Evolutionary conservation across 2,888 invertebrate genomes (phyloP), one percentile per base, ranked within the genome.

Genomic region (Xanthorhoe designata): DNA sequence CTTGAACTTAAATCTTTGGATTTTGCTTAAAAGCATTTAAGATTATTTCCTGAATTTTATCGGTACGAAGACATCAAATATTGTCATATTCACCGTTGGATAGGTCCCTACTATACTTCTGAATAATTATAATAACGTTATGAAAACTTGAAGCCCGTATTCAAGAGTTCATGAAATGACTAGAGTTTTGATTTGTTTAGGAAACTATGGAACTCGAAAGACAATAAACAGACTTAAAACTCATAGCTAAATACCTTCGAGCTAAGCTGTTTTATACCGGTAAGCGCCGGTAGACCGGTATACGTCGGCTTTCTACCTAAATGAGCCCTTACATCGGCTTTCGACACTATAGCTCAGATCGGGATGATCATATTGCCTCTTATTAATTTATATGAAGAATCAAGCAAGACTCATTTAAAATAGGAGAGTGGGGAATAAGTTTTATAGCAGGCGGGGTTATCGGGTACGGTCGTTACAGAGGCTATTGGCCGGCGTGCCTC

Each of bases 401-500:
- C 81, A 82, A 87, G 89, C 88, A 85, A 77, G 82, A 84, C 81
- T 88, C 86, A 89, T 89, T 91, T 85, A 83, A 84, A 87, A 85
- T 88, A 87, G 86, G 80, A 82, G 83, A 87, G 88, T 85, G 88
- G 90, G 89, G 89, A 86, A 87, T 81, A 86, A 82, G 86, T 84
- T 85, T 86, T 81, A 82, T 82, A 82, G 83, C 90, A 87, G 92
- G 91, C 90, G 91, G 91, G 88, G 90, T 87, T 87, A 89, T 78
- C 79, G 79, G 80, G 80, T 81, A 84, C 80, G 82, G 79, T 77
- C 80, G 79, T 83, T 87, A 80, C 79, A 75, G 85, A 87, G 85
- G 85, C 90, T 86, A 93, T 93, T 92, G 92, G 92, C 86, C 84
- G 84, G 87, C 84, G 87, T 89, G 82, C 83, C 83, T 77, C 90